These are phyloP conservation scores for Coptotermes formosanus DNA, from an alignment of 1,140 invertebrate genomes.

Conservation along the genomic window DNA sequence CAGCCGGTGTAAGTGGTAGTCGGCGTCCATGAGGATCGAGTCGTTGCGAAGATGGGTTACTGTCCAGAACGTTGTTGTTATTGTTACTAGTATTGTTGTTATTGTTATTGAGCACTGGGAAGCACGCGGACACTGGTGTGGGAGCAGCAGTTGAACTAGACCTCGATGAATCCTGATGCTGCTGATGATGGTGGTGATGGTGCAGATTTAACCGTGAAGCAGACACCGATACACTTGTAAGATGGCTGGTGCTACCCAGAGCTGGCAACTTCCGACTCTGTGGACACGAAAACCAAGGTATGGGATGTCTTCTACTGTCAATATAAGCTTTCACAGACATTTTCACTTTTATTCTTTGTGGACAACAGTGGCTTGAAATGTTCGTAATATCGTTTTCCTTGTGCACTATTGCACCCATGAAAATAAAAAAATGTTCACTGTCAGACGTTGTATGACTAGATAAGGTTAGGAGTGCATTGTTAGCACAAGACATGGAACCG, in stretches of 20 bases:
- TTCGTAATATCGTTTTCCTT: not conserved
- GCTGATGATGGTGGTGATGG: not conserved
- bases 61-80: conserved; percentile 18
- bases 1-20: conserved; percentile 51
- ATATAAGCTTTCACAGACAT: conserved; percentile 22
- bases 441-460: not conserved
- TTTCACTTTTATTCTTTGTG: conserved; percentile 6
- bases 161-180: conserved; percentile 22
- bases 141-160: conserved; percentile 16
- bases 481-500: not conserved
- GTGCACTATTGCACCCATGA: not conserved
- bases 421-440: not conserved
- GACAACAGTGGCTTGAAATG: not conserved
- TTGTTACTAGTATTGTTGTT: conserved; percentile 23
- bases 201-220: not conserved
- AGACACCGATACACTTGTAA: not conserved
- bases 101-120: conserved; percentile 35
- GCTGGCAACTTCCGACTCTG: conserved; percentile 26
- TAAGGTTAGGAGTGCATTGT: not conserved
- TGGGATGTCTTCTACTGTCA: not conserved
- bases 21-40: conserved; percentile 27
- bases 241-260: not conserved
- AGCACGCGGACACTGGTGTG: conserved; percentile 26
- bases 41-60: not conserved
- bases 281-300: conserved; percentile 17